Conservation (phyloP, 1,140 invertebrate genomes). For the Nautilus pompilius region DNA sequence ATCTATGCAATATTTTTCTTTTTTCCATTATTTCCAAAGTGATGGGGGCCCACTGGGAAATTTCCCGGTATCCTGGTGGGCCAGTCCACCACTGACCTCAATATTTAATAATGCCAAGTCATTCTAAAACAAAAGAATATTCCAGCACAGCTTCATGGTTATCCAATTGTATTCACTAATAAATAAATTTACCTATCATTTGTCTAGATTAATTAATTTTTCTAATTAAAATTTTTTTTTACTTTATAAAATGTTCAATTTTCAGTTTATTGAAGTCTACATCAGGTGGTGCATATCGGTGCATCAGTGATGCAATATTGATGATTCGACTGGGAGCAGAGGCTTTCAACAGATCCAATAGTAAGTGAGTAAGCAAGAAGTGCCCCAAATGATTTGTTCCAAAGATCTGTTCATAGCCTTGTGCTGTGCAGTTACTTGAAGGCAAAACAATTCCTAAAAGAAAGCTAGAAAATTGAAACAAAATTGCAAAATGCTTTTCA, state of each 20-base stretch:
- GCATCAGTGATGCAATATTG: slow-evolving; percentile 17
- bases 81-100: too few species aligned
- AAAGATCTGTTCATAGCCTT: slow-evolving; percentile 37
- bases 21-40: too few species aligned
- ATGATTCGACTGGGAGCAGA: slow-evolving; percentile 43
- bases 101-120: too few species aligned
- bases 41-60: too few species aligned
- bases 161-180: too few species aligned
- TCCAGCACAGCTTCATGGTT: too few species aligned
- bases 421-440: slow-evolving; percentile 19
- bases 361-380: slow-evolving; percentile 42
- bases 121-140: too few species aligned
- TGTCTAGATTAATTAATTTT: neutral
- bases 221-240: neutral
- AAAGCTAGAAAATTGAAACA: too few species aligned
- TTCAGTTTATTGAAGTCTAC: neutral
- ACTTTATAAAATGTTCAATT: neutral
- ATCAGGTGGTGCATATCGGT: slow-evolving; percentile 38
- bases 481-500: too few species aligned
- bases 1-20: too few species aligned
- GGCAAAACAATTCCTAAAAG: slow-evolving; percentile 28
- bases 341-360: slow-evolving; percentile 40
- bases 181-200: too few species aligned
- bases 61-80: too few species aligned
- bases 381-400: slow-evolving; percentile 40